Conservation (phyloP, 2,113 vertebrate genomes). For the Ploceus nigricollis region DNA sequence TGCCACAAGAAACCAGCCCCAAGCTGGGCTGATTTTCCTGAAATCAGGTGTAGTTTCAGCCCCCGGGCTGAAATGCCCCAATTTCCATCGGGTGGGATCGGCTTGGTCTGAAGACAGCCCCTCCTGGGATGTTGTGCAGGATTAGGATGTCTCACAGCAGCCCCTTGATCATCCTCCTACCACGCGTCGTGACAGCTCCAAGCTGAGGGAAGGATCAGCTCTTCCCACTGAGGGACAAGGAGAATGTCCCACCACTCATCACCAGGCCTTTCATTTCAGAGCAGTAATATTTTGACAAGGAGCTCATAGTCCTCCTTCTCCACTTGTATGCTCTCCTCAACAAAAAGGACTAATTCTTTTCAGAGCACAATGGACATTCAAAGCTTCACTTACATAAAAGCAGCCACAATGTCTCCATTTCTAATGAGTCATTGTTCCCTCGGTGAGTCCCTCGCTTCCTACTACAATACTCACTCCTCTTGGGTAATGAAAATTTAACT, state of each 20-base stretch:
- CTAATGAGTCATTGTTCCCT: conserved; percentile 63
- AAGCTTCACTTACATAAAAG: conserved; percentile 37
- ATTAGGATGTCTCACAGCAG: background rate
- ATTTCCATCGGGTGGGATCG: background rate
- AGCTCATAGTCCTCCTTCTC: background rate
- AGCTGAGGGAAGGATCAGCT: background rate
- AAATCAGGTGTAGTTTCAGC: background rate
- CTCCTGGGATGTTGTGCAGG: background rate
- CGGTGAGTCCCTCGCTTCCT: background rate
- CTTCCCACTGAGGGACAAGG: background rate
- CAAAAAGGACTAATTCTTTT: conserved; percentile 46
- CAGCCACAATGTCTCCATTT: conserved; percentile 23
- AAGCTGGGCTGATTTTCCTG: background rate
- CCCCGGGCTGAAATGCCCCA: background rate
- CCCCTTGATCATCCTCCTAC: background rate
- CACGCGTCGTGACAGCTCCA: accelerated
- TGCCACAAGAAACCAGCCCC: background rate
- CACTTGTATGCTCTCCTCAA: background rate
- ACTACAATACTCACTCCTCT: conserved; percentile 27
- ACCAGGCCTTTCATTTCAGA: background rate
- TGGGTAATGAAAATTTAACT: conserved; percentile 65
- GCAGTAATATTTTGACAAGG: background rate
- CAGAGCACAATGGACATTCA: conserved; percentile 49
- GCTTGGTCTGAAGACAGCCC: background rate
- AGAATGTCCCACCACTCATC: background rate